Evolutionary conservation across 2,888 invertebrate genomes (phyloP), one percentile per base, ranked within the genome.

Genomic region (Hyppa rectilinea): DNA sequence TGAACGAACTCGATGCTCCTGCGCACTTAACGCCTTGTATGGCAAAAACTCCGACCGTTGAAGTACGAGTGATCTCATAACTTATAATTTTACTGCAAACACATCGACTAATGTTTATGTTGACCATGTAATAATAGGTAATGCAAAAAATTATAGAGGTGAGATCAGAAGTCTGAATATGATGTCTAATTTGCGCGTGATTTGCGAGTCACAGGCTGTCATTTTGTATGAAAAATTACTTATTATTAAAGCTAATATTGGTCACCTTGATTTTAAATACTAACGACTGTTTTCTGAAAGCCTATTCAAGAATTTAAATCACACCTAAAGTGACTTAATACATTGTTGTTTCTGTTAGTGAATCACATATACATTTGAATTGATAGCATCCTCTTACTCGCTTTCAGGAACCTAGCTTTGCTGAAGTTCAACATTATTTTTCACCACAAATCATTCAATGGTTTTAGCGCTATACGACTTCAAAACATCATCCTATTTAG

Each of bases 1-100:
- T 29, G 31, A 63, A 49, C 58, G 26, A 49, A 29, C 53, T 58
- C 45, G 26, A 38, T 43, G 53, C 61, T 65, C 20, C 65, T 59
- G 63, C 64, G 40, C 50, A 61, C 38, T 53, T 34, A 20, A 36
- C 52, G 60, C 69, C 69, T 64, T 80, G 23, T 78, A 74, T 61
- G 69, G 76, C 64, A 75, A 78, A 69, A 81, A 76, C 60, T 67
- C 36, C n/a, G 17, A 59, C 45, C 47, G 61, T 58, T 49, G 40
- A 65, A 62, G 36, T 36, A 23, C 26, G 43, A 55, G 45, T 81
- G 81, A 78, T 68, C 76, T 78, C 78, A 78, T 75, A 81, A 75
- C 64, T 80, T 65, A 80, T 76, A 79, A 79, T 80, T 74, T 80
- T 73, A 74, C 76, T 62, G 38, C 75, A 75, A 79, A 75, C 73